Evolutionary conservation across 2,113 vertebrate species (phyloP).

Genomic region (Sylvietta virens): DNA sequence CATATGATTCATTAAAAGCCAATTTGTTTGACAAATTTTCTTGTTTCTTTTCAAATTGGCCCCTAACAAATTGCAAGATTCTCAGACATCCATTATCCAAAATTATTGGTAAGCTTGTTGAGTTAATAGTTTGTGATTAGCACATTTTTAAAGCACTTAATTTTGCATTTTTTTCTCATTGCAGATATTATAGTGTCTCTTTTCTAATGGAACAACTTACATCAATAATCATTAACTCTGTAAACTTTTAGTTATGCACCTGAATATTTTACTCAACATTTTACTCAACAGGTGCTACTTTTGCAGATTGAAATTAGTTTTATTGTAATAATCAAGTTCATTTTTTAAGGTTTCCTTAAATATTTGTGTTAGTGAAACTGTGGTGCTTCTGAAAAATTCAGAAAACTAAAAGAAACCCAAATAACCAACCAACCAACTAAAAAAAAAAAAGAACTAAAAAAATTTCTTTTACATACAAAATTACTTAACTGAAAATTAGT

Average conservation of each 20-base stretch:
- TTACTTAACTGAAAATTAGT: not conserved
- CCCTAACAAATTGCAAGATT: not conserved
- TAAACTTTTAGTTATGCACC: not conserved
- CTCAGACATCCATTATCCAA: not conserved
- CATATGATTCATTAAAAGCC: not conserved
- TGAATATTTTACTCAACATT: not conserved
- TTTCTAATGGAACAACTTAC: not conserved
- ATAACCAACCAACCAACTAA: not conserved
- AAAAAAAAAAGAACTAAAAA: not conserved
- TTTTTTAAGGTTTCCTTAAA: not conserved
- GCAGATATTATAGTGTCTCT: not conserved
- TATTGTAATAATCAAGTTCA: not conserved
- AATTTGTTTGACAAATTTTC: not conserved
- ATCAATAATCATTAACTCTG: not conserved
- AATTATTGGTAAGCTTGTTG: not conserved
- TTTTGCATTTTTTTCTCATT: not conserved
- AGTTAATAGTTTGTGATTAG: not conserved
- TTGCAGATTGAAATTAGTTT: not conserved
- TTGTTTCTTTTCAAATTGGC: not conserved
- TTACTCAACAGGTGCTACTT: accelerated
- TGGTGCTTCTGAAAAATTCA: not conserved
- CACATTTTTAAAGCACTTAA: not conserved
- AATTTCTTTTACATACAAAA: not conserved
- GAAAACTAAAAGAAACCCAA: not conserved
- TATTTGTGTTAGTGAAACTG: not conserved